A percentile compares a stretch with the other conserved stretches of the same genome.
Evolutionary conservation across 2,797 vertebrate genomes (phyloP).

Genomic region (Prunella strophiata): DNA sequence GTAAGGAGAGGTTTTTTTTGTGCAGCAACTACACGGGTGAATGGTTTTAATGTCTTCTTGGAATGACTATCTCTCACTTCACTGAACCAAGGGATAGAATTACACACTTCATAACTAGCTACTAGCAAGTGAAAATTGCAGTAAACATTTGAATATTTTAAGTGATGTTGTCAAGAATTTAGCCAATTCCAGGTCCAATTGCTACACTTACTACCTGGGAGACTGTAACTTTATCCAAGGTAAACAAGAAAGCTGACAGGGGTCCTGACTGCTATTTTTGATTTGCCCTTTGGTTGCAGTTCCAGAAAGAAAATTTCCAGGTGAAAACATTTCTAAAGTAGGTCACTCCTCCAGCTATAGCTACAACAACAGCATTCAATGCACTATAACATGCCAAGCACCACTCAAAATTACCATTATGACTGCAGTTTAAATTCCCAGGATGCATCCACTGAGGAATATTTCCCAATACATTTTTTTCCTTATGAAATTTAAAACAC

Average conservation of each 20-base stretch:
- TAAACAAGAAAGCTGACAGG: not conserved
- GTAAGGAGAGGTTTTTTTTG: not conserved
- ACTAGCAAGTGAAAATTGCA: not conserved
- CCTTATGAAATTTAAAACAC: not conserved
- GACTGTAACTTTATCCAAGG: not conserved
- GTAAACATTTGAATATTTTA: conserved; percentile 10
- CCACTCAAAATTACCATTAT: not conserved
- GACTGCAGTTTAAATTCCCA: not conserved
- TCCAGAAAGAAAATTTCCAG: not conserved
- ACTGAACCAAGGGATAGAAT: not conserved
- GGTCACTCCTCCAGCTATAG: not conserved
- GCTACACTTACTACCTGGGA: not conserved
- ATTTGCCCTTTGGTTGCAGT: not conserved
- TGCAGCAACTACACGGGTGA: not conserved
- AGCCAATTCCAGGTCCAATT: not conserved
- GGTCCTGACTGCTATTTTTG: not conserved
- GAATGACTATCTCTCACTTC: not conserved
- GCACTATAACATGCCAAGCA: not conserved
- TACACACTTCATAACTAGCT: not conserved
- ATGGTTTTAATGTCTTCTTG: not conserved
- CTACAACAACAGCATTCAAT: not conserved
- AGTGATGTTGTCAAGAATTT: not conserved
- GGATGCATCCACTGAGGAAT: not conserved
- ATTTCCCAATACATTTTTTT: not conserved
- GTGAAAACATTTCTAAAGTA: not conserved